A percentile compares a stretch with the other conserved stretches of the same genome.
These are phyloP conservation scores for Nothoprocta pentlandii DNA, from an alignment of 2,113 vertebrate species.

Conservation along the genomic window DNA sequence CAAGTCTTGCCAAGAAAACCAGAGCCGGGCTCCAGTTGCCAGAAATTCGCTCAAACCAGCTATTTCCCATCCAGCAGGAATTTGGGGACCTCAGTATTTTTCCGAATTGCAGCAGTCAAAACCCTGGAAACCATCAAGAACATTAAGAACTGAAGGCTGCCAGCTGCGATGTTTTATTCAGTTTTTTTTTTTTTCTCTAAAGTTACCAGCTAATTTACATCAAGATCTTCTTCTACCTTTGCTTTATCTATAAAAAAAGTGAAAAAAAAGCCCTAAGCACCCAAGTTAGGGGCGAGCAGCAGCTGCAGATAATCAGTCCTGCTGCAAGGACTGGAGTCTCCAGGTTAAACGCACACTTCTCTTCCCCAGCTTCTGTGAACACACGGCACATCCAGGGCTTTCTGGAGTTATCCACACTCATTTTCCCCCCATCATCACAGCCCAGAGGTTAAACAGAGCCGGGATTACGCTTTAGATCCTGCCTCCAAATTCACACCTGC, in stretches of 20 bases:
- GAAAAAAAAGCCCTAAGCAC: background rate
- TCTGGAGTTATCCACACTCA: background rate
- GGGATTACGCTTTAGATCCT: background rate
- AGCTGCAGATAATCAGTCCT: background rate
- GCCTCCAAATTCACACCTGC: background rate
- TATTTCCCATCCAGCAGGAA: background rate
- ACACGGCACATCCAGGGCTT: background rate
- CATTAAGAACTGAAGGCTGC: background rate
- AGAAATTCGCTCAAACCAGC: background rate
- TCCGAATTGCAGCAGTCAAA: background rate
- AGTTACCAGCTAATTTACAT: background rate
- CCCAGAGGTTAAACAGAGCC: slow-evolving; percentile 22
- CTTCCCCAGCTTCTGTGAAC: slow-evolving; percentile 57
- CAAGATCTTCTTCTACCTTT: background rate
- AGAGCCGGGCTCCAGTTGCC: background rate
- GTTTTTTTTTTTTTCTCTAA: background rate
- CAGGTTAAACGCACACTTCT: slow-evolving; percentile 23
- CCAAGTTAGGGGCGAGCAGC: background rate
- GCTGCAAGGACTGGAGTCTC: slow-evolving; percentile 19
- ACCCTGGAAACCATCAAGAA: background rate
- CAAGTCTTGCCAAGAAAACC: background rate
- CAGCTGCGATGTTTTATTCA: background rate
- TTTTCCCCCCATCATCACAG: background rate
- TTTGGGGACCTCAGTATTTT: background rate
- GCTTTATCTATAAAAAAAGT: background rate